These are phyloP conservation scores for Phalloptychus januarius DNA, from an alignment of 2,797 vertebrate genomes.

Conservation along the genomic window DNA sequence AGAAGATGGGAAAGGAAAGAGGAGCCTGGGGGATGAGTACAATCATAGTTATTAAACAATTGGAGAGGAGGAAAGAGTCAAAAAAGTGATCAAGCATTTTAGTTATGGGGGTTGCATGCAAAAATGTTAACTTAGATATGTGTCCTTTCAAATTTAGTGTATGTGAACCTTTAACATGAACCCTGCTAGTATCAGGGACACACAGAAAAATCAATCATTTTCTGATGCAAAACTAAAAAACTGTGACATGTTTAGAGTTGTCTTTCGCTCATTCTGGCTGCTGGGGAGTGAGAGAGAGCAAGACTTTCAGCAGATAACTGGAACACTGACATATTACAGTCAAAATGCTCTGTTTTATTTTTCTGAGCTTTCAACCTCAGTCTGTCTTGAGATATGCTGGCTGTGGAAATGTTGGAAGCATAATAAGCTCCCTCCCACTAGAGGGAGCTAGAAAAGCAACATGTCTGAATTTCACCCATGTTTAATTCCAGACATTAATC, in stretches of 20 bases:
- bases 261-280: not conserved
- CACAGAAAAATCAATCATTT: not conserved
- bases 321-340: not conserved
- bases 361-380: not conserved
- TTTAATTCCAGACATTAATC: constrained; percentile 14
- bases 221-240: not conserved
- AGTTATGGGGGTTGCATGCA: constrained; percentile 23
- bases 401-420: not conserved
- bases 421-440: not conserved
- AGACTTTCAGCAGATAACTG: not conserved
- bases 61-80: not conserved
- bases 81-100: not conserved
- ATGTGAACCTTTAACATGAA: not conserved
- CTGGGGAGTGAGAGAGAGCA: not conserved
- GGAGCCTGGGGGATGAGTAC: not conserved
- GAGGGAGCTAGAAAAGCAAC: constrained; percentile 26
- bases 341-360: not conserved
- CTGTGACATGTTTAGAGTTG: not conserved
- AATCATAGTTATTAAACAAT: not conserved
- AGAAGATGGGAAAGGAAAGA: constrained; percentile 16
- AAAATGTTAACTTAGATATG: constrained; percentile 17
- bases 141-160: not conserved
- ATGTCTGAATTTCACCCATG: constrained; percentile 17
- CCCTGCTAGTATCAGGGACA: not conserved
- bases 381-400: not conserved